Evolutionary conservation across 2,797 vertebrate genomes (phyloP), one percentile per base, ranked within the genome.

Genomic region (Oryzias dopingdopingensis): DNA sequence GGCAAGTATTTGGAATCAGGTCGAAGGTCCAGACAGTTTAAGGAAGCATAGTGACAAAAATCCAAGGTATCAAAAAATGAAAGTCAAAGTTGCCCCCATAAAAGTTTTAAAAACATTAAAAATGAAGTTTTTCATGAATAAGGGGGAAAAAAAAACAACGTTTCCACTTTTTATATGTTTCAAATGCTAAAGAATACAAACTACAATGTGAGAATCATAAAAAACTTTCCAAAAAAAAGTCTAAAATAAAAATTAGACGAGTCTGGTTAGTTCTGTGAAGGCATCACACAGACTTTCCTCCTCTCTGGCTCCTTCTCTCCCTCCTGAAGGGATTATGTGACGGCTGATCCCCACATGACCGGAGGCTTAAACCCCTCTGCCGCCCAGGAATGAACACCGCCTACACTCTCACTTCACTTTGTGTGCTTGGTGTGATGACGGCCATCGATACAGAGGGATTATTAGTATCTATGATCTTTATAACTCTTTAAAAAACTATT

Each of bases 321-420:
- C 78, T 48, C 52, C 55, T 50, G 16, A 24, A 26, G 69, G 88
- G 89, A 91, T 92, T 91, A 92, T 83, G 82, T 65, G 67, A 56
- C 76, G 71, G 79, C 86, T 91, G 85, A 90, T 90, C 85, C 63
- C 81, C 90, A 88, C 85, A 89, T 90, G 91, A 92, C 87, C 79
- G 46, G 56, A 65, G 59, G 76, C 81, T 83, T 86, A 84, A 90
- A 84, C 79, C 78, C 74, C 62, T 51, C 79, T 83, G 72, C 79
- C 79, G 85, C 70, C 73, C 75, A 51, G 78, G 65, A 60, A 74
- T 72, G 69, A 66, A 74, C 68, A 70, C 74, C 64, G 48, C 32
- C 44, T n/a, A 54, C n/a, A 18, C 26, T 43, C 46, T 42, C 59
- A 42, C 18, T 22, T 42, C 4, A 18, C 40, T 26, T 18, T 18